phyloP scores from a whole-genome alignment of 1,140 invertebrate species.

The Nylanderia fulva region DNA sequence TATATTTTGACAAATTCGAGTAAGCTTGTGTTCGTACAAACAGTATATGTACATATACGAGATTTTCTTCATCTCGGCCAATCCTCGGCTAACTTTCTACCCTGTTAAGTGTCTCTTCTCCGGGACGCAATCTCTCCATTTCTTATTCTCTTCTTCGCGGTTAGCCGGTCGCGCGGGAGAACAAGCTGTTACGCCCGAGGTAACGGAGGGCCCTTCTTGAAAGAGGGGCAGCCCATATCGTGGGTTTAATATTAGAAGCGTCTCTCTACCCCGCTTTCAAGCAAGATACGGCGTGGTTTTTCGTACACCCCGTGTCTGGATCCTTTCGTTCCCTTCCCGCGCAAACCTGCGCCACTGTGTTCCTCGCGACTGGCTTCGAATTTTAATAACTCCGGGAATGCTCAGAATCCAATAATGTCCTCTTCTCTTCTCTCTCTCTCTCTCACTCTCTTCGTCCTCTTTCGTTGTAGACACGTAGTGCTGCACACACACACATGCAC shows the following conservation, averaged over 20 bases:
- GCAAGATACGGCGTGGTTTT: conserved; percentile 59
- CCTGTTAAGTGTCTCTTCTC: conserved; percentile 57
- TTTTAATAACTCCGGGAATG: conserved; percentile 86
- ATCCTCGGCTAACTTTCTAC: conserved; percentile 50
- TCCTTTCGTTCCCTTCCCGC: conserved; percentile 21
- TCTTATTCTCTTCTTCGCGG: conserved; percentile 61
- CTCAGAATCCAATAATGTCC: conserved; percentile 86
- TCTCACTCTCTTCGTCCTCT: background rate
- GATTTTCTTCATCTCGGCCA: conserved; percentile 43
- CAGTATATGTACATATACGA: conserved; percentile 8
- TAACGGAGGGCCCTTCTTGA: conserved; percentile 68
- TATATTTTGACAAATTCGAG: conserved; percentile 4
- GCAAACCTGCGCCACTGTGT: conserved; percentile 49
- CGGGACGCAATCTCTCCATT: conserved; percentile 48
- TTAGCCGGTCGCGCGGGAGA: conserved; percentile 74
- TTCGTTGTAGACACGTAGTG: conserved; percentile 27
- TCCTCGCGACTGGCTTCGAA: conserved; percentile 84
- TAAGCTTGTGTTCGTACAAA: background rate
- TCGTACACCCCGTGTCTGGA: conserved; percentile 52
- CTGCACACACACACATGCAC: conserved; percentile 14
- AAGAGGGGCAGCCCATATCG: conserved; percentile 77
- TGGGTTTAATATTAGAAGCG: conserved; percentile 82
- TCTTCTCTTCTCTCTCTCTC: conserved; percentile 48
- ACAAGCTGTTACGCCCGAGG: conserved; percentile 45
- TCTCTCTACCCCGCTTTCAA: conserved; percentile 71